Evolutionary conservation across 2,888 invertebrate genomes (phyloP).

Genomic region (Orchesellides sinensis): DNA sequence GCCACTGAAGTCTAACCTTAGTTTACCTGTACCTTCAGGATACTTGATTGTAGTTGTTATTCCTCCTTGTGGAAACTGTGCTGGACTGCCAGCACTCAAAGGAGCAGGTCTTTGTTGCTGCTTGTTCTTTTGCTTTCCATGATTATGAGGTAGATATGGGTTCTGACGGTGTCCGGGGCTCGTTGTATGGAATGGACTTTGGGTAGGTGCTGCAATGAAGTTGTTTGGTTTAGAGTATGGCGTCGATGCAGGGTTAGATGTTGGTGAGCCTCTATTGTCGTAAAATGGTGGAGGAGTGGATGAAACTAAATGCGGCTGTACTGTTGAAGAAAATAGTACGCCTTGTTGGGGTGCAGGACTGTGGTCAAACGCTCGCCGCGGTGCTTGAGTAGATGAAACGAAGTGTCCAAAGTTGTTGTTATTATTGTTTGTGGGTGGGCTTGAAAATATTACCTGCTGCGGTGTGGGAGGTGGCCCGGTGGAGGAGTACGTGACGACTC

Average conservation of each 20-base stretch:
- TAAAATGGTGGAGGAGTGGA: conserved; percentile 29
- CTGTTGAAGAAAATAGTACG: conserved; percentile 1
- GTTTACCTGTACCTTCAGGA: conserved; percentile 65
- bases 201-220: conserved; percentile 64
- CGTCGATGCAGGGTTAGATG: conserved; percentile 10
- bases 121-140: conserved; percentile 56
- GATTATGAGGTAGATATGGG: conserved; percentile 65
- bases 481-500: conserved; percentile 35
- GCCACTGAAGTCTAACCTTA: conserved; percentile 55
- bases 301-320: conserved; percentile 16
- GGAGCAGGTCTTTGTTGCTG: conserved; percentile 38
- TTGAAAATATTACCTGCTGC: conserved; percentile 58
- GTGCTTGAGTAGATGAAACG: conserved; percentile 49
- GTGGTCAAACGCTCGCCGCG: conserved; percentile 42
- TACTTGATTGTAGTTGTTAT: conserved; percentile 68
- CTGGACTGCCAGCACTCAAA: conserved; percentile 34
- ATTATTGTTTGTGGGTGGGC: conserved; percentile 47
- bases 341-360: conserved; percentile 14
- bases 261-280: conserved; percentile 18
- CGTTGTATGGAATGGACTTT: conserved; percentile 53
- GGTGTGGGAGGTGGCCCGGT: conserved; percentile 57
- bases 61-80: conserved; percentile 53
- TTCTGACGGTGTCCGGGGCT: conserved; percentile 69
- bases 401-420: conserved; percentile 9
- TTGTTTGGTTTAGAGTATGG: conserved; percentile 62